Evolutionary conservation across 1,140 invertebrate species (phyloP), one percentile per base, ranked within the genome.

Genomic region (Aphelenchoides avenae): DNA sequence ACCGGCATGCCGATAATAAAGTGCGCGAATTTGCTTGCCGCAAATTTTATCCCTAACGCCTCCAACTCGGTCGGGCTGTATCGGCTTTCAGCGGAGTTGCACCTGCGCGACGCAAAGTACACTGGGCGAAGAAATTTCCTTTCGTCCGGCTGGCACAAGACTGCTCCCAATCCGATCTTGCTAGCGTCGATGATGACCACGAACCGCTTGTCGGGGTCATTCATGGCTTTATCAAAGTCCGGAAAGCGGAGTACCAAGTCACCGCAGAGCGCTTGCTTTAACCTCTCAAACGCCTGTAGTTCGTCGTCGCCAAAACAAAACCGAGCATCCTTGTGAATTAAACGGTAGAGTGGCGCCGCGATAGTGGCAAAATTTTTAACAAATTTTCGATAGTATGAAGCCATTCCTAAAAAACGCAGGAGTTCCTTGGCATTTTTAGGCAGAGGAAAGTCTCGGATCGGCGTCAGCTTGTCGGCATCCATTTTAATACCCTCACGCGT

Each of bases 141-240:
- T 18, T 59, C 49, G 37, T 65, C 55, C 24, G 51, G 26, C 46
- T 71, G 69, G 2, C 15, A 54, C 11, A 71, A 41, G 24, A 71
- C 54, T 13, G 57, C 61, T 11, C 60, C 59, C 5, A 69, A 41
- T n/a, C 42, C 34, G 5, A 42, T 11, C 18, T 49, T 46, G 11
- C 46, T 44, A 9, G 68, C 68, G 42, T 71, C 68, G 2, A 53
- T 65, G 27, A 59, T 24, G 26, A 70, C 36, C 15, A 52, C 43
- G 29, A 71, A 71, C 24, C 39, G 26, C 37, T 47, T 51, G 41
- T 51, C 27, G 2, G 24, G 18, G n/a, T 53, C 57, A 27, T 33
- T 20, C 13, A 13, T 3, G 0, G 57, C 57, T 11, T 30, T 48
- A 1, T 39, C 41, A 11, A 44, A 51, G 24, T 69, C 52, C 5